A percentile compares a stretch with the other conserved stretches of the same genome.
Evolutionary conservation across 1,140 invertebrate genomes (phyloP).

Genomic region (Cherax destructor): DNA sequence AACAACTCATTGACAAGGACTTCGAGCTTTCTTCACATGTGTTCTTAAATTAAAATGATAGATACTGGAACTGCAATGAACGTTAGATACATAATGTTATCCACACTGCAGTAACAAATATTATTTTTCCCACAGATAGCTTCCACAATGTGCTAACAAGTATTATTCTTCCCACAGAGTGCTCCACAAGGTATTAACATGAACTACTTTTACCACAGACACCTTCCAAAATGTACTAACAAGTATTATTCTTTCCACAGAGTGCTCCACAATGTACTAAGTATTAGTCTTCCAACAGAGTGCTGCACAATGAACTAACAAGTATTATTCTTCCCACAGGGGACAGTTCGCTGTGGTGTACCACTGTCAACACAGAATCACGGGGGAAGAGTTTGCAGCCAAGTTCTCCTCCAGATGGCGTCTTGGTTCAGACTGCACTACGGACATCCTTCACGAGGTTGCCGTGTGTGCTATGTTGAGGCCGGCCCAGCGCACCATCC

Average conservation of each 20-base stretch:
- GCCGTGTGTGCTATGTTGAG: slow-evolving; percentile 82
- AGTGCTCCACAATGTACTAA: background rate
- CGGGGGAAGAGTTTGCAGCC: slow-evolving; percentile 82
- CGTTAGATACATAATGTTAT: too few species aligned
- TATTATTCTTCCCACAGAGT: too few species aligned
- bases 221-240: too few species aligned
- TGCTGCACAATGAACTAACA: background rate
- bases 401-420: slow-evolving; percentile 84
- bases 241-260: too few species aligned
- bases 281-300: background rate
- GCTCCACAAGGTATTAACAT: too few species aligned
- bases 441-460: slow-evolving; percentile 83
- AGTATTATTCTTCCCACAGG: slow-evolving; percentile 76
- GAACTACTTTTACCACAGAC: background rate
- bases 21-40: too few species aligned
- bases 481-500: slow-evolving; percentile 81
- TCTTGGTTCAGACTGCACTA: slow-evolving; percentile 80
- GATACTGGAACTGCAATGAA: too few species aligned
- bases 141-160: too few species aligned
- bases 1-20: too few species aligned
- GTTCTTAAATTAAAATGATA: too few species aligned
- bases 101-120: too few species aligned
- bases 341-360: slow-evolving; percentile 88
- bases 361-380: slow-evolving; percentile 80
- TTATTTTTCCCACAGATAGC: too few species aligned